A percentile compares a stretch with the other conserved stretches of the same genome.
phyloP scores from a whole-genome alignment of 2,797 vertebrate genomes.

The Aeoliscus strigatus region DNA sequence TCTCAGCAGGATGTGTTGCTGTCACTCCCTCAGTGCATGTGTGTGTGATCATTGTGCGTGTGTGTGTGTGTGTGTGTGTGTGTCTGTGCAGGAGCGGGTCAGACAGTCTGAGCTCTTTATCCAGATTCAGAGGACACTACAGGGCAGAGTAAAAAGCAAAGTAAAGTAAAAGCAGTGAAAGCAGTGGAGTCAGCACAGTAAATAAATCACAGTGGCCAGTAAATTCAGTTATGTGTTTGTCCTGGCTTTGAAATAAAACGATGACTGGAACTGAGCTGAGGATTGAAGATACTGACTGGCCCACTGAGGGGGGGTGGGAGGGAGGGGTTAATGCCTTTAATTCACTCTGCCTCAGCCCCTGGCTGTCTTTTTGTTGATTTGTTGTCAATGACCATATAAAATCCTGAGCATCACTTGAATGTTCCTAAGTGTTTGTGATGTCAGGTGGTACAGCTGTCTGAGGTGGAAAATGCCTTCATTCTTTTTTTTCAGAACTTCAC shows the following conservation, averaged over 20 bases:
- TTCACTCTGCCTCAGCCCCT: too few relatives aligned
- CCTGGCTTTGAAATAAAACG: conserved; percentile 49
- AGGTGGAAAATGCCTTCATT: too few relatives aligned
- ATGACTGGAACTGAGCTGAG: conserved; percentile 48
- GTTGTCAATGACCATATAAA: too few relatives aligned
- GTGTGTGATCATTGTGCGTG: conserved; percentile 9
- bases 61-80: conserved; percentile 16
- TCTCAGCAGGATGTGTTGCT: conserved; percentile 41
- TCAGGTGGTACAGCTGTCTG: too few relatives aligned
- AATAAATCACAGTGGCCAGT: conserved; percentile 50
- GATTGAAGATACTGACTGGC: conserved; percentile 27
- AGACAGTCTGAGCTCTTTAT: conserved; percentile 79
- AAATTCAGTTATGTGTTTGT: conserved; percentile 59
- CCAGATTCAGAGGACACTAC: conserved; percentile 66
- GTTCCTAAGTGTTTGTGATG: too few relatives aligned
- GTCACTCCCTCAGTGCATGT: conserved; percentile 17
- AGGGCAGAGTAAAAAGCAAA: conserved; percentile 42
- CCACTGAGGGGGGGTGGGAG: conserved; percentile 13
- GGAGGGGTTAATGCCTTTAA: too few relatives aligned
- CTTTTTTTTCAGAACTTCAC: too few relatives aligned
- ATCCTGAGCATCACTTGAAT: too few relatives aligned
- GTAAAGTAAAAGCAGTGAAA: too few relatives aligned
- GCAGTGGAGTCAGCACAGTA: conserved; percentile 61
- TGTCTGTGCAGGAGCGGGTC: conserved; percentile 65
- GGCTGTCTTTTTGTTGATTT: too few relatives aligned